Conservation (phyloP, 2,888 invertebrate genomes). For the Neoascia interrupta region DNA sequence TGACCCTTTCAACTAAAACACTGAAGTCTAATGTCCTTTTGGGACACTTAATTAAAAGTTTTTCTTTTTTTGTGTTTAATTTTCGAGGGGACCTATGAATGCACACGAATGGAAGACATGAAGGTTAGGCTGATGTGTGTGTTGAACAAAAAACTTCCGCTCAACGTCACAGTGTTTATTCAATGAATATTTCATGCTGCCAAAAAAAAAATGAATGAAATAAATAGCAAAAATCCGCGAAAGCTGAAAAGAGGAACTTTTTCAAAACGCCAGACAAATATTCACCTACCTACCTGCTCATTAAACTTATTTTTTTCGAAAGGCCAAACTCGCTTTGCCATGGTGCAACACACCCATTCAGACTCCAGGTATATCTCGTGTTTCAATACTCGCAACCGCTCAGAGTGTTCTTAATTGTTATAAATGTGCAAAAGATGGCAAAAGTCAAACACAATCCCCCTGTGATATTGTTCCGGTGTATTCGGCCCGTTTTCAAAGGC, state of each 20-base stretch:
- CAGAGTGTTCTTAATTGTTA: conserved; percentile 69
- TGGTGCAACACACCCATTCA: conserved; percentile 50
- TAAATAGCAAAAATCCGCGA: conserved; percentile 44
- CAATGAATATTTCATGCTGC: conserved; percentile 61
- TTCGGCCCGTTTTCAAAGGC: conserved; percentile 40
- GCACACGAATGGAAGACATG: background rate
- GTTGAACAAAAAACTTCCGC: conserved; percentile 32
- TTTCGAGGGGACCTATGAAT: conserved; percentile 28
- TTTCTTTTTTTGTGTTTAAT: background rate
- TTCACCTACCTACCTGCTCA: conserved; percentile 67
- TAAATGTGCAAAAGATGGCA: conserved; percentile 69
- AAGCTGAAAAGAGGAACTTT: conserved; percentile 18
- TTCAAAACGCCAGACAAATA: conserved; percentile 57
- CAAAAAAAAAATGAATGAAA: no score
- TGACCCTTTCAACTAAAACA: conserved; percentile 60
- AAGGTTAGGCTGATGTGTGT: conserved; percentile 54
- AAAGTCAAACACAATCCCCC: conserved; percentile 67
- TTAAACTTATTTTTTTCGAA: conserved; percentile 70
- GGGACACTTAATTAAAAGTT: conserved; percentile 69
- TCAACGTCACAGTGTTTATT: conserved; percentile 62
- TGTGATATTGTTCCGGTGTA: conserved; percentile 46
- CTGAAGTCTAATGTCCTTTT: conserved; percentile 62
- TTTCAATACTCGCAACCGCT: conserved; percentile 44
- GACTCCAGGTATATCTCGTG: conserved; percentile 58
- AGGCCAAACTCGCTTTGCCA: conserved; percentile 63